Base-by-base conservation (phyloP, 2,888 invertebrate species). In the Scelioninae gen. 2 region DNA sequence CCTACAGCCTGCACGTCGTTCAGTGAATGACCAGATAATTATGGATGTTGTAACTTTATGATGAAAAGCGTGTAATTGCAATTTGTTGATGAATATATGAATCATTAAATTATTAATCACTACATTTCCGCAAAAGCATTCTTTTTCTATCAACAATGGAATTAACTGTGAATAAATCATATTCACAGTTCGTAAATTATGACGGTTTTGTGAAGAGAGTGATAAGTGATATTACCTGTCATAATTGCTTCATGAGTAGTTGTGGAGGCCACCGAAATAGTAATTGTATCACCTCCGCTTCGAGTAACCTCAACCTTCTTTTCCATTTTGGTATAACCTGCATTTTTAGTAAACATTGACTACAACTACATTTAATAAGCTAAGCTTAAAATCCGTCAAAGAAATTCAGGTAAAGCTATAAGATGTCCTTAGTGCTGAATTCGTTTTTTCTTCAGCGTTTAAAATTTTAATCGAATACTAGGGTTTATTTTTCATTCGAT, bases 191-290 rank as follows among this genome's bases (percentile, higher is more conserved):
- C 61, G 41, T 41, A 4, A 18, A 11, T 35, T 50, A 28, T 2
- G 55, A 61, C 58, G 60, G 69, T 28, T 57, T 15, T 18, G 39
- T 69, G 31, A 19, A 70, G 50, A 39, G 70, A 28, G 15, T 71
- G 57, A 43, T 68, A 43, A 53, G 9, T 41, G 43, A 50, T 75
- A 76, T 88, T 89, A 91, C 91, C 91, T 90, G 90, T 88, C 74
- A 91, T 86, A 76, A 90, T 89, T 75, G 90, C 90, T 85, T 90
- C 90, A 80, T 91, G 90, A 75, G 90, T 90, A 77, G 88, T 88
- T 78, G 89, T 88, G 78, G 90, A 91, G 87, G 90, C 90, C 82
- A 90, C 89, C 35, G 87, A 86, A 77, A 87, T 86, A 11, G 86
- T 87, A 68, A 87, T 84, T 22, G 84, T 86, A 76, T 87, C 87